phyloP scores from a whole-genome alignment of 2,797 vertebrate species.

The Sebastes nivosus region DNA sequence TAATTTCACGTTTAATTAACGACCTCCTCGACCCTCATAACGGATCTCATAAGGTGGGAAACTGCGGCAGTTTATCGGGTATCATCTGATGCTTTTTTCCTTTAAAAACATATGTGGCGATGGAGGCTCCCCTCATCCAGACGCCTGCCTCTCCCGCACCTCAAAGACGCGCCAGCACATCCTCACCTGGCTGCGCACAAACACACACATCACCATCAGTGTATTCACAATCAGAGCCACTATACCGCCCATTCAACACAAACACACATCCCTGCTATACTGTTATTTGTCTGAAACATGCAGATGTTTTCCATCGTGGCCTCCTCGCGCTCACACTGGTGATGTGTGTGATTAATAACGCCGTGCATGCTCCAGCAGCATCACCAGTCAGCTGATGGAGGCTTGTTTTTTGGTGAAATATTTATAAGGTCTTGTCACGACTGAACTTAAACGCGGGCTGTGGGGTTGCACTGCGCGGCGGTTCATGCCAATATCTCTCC shows the following conservation, averaged over 20 bases:
- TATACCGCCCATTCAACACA: conserved; percentile 34
- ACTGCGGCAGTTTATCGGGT: conserved; percentile 36
- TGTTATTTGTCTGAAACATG: conserved; percentile 37
- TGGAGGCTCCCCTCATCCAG: conserved; percentile 44
- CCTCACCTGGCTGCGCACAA: conserved; percentile 68
- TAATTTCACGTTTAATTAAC: conserved; percentile 36
- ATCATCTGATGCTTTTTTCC: not conserved
- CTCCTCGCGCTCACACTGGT: conserved; percentile 8
- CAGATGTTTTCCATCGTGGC: conserved; percentile 53
- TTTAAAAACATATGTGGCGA: conserved; percentile 1
- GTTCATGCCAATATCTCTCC: not conserved
- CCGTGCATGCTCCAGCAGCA: conserved; percentile 41
- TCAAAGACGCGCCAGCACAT: conserved; percentile 64
- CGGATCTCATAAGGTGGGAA: not conserved
- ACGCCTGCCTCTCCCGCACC: conserved; percentile 64
- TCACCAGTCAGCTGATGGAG: conserved; percentile 72
- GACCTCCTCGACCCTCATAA: not conserved
- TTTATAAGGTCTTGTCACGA: conserved; percentile 74
- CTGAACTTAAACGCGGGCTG: conserved; percentile 46
- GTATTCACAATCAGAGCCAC: conserved; percentile 36
- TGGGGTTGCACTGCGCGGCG: conserved; percentile 2
- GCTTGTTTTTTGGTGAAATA: conserved; percentile 74
- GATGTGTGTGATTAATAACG: conserved; percentile 32
- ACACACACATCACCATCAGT: not conserved
- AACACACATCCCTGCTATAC: not conserved